Evolutionary conservation across 2,888 invertebrate genomes (phyloP).

Genomic region (Pristionchus entomophagus): DNA sequence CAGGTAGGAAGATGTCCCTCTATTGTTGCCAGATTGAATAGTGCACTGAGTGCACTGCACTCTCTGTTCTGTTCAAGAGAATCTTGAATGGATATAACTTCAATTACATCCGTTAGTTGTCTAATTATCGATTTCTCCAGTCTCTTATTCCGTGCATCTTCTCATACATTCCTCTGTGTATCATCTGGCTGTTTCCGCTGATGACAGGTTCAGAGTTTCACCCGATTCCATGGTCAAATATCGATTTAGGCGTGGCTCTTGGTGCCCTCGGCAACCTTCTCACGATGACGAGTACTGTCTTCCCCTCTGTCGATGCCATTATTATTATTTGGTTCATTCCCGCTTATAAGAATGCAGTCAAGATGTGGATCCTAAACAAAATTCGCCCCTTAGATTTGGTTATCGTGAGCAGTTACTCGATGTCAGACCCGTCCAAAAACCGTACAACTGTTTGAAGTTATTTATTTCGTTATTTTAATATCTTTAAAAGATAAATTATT

Average conservation of each 20-base stretch:
- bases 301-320: neutral
- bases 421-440: neutral
- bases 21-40: neutral
- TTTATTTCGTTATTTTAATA: neutral
- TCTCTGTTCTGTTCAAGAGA: too few relatives aligned
- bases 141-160: neutral
- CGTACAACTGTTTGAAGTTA: neutral
- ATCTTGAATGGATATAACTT: too few relatives aligned
- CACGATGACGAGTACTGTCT: neutral
- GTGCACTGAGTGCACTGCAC: too few relatives aligned
- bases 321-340: neutral
- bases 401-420: neutral
- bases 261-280: neutral
- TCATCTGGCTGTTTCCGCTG: neutral
- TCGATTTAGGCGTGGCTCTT: neutral
- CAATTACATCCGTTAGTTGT: too few relatives aligned
- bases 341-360: neutral
- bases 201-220: neutral
- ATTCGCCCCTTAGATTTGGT: neutral
- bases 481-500: neutral
- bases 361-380: neutral
- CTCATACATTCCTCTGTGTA: neutral
- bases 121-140: too few relatives aligned
- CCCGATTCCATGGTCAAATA: neutral
- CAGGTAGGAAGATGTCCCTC: neutral